Percentiles rank a stretch among this genome's conserved stretches.
These are phyloP conservation scores for Pterocles burchelli DNA, from an alignment of 2,113 vertebrate genomes.

Conservation along the genomic window DNA sequence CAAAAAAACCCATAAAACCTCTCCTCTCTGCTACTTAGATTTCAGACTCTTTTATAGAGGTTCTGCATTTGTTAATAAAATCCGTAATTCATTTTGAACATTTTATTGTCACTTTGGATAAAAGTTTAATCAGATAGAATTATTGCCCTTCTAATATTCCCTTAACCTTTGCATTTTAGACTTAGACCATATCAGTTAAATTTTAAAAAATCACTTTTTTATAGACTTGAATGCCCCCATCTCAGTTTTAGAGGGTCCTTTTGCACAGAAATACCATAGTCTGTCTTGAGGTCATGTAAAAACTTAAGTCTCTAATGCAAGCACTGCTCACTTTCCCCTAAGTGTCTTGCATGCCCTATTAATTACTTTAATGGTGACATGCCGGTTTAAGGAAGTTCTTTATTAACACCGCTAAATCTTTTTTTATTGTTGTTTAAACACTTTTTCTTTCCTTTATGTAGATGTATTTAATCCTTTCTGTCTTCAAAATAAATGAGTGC, in stretches of 20 bases:
- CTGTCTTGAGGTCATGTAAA: constrained; percentile 22
- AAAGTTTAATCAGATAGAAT: constrained; percentile 77
- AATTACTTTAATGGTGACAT: constrained; percentile 74
- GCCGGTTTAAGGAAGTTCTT: constrained; percentile 72
- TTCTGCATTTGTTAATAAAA: constrained; percentile 61
- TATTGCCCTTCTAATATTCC: constrained; percentile 69
- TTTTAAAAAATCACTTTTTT: constrained; percentile 70
- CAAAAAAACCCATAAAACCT: constrained; percentile 8
- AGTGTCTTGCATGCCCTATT: constrained; percentile 44
- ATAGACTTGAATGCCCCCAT: constrained; percentile 50
- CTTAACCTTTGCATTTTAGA: constrained; percentile 73
- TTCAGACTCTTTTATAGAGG: constrained; percentile 51
- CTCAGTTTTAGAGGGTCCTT: constrained; percentile 34
- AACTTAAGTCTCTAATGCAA: neutral
- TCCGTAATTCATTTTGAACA: constrained; percentile 63
- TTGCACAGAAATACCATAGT: neutral
- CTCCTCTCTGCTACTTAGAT: constrained; percentile 24
- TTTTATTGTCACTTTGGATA: constrained; percentile 67
- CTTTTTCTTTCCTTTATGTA: constrained; percentile 67
- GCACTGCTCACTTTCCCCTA: neutral
- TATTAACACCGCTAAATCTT: constrained; percentile 74
- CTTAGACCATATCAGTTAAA: constrained; percentile 62
- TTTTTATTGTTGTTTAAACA: constrained; percentile 74
- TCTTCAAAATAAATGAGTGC: constrained; percentile 31
- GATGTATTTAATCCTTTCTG: constrained; percentile 64